phyloP scores from a whole-genome alignment of 2,113 vertebrate species.

The Hippocampus comes region DNA sequence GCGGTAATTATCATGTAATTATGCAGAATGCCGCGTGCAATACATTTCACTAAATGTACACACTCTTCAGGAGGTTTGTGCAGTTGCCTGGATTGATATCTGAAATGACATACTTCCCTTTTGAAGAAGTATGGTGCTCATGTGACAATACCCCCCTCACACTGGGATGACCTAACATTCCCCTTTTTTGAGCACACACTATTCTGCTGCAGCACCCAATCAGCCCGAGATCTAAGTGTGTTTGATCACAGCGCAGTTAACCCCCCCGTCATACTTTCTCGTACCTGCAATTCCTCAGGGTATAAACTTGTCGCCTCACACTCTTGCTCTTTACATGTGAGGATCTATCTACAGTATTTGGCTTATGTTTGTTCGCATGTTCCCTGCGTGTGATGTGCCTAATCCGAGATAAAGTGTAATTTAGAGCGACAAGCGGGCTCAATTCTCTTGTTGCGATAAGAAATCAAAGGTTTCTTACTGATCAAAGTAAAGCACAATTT shows the following conservation, averaged over 20 bases:
- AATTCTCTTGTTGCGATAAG: constrained; percentile 11
- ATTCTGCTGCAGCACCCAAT: constrained; percentile 26
- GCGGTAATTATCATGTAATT: neutral
- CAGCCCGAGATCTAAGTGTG: constrained; percentile 34
- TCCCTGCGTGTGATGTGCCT: constrained; percentile 52
- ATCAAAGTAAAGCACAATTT: constrained; percentile 37
- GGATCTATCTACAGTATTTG: constrained; percentile 27
- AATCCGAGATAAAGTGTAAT: constrained; percentile 49
- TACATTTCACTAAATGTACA: neutral
- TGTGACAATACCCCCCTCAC: constrained; percentile 7
- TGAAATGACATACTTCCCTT: neutral
- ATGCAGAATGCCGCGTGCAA: neutral
- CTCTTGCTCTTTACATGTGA: constrained; percentile 50
- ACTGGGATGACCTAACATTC: constrained; percentile 24
- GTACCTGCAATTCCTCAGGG: constrained; percentile 52
- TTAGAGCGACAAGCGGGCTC: constrained; percentile 33
- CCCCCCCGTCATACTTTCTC: constrained; percentile 34
- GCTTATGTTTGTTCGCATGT: constrained; percentile 48
- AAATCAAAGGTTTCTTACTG: constrained; percentile 28
- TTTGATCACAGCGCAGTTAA: constrained; percentile 60
- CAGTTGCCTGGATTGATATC: neutral
- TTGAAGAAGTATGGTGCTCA: constrained; percentile 20
- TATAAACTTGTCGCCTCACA: constrained; percentile 48
- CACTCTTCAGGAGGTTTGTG: constrained; percentile 1
- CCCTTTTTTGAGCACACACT: constrained; percentile 34